Conservation (phyloP, 2,888 invertebrate genomes). For the Crocallis elinguaria region DNA sequence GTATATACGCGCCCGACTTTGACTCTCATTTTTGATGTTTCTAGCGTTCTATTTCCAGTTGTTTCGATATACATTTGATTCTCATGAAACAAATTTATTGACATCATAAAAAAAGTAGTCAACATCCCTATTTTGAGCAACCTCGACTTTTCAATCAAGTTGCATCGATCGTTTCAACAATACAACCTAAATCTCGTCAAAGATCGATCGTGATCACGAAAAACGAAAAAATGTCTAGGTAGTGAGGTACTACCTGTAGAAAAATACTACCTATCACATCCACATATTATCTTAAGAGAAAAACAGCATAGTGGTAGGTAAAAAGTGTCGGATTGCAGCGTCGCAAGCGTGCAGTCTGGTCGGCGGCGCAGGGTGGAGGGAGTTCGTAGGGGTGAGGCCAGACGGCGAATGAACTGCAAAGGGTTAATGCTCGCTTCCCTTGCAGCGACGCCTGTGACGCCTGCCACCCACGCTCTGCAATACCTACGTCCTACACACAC, state of each 20-base stretch:
- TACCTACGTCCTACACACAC: slow-evolving; percentile 38
- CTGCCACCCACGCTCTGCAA: slow-evolving; percentile 68
- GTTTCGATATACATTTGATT: too few relatives aligned
- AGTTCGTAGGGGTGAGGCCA: slow-evolving; percentile 82
- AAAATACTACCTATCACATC: neutral
- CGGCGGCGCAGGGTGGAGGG: slow-evolving; percentile 64
- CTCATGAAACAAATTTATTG: too few relatives aligned
- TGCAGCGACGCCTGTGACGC: slow-evolving; percentile 75
- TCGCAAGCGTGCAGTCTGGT: slow-evolving; percentile 70
- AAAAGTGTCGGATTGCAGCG: slow-evolving; percentile 71
- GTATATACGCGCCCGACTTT: too few relatives aligned
- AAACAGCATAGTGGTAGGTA: slow-evolving; percentile 37
- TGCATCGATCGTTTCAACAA: too few relatives aligned
- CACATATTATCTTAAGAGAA: neutral
- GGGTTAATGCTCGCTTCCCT: slow-evolving; percentile 85
- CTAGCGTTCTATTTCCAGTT: too few relatives aligned
- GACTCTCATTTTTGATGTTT: too few relatives aligned
- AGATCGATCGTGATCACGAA: too few relatives aligned
- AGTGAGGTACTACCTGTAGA: neutral
- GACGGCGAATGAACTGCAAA: slow-evolving; percentile 87
- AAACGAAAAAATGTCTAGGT: too few relatives aligned
- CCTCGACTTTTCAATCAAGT: too few relatives aligned
- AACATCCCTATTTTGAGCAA: too few relatives aligned
- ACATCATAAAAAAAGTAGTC: too few relatives aligned
- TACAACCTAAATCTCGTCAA: too few relatives aligned